These are phyloP conservation scores for Sporophila hypoxantha DNA, from an alignment of 2,113 vertebrate species.

Conservation along the genomic window DNA sequence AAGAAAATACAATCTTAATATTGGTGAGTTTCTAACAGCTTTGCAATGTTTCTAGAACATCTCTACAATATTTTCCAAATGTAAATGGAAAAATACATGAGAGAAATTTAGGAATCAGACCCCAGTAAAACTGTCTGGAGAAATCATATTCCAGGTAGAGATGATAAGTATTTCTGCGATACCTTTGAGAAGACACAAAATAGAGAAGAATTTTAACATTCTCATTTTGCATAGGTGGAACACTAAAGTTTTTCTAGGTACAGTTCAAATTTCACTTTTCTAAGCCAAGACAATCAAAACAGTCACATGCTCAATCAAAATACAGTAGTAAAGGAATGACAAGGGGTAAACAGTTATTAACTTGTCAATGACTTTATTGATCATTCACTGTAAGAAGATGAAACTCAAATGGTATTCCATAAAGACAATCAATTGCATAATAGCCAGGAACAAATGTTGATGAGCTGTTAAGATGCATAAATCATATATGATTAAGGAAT, in stretches of 20 bases:
- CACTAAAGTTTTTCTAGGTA: background rate
- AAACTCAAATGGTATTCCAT: background rate
- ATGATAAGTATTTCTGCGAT: background rate
- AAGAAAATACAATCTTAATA: background rate
- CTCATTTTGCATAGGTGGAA: background rate
- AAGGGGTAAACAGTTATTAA: background rate
- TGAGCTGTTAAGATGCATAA: background rate
- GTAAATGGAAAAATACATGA: background rate
- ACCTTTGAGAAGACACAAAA: background rate
- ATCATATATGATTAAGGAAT: background rate
- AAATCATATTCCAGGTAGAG: background rate
- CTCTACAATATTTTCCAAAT: background rate
- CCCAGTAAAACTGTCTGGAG: background rate
- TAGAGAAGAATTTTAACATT: background rate
- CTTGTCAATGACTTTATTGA: background rate
- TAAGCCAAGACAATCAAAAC: background rate
- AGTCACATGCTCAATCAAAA: background rate
- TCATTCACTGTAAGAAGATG: background rate
- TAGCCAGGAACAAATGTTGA: background rate
- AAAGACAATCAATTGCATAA: background rate
- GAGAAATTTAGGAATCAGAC: background rate
- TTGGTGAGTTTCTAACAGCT: background rate
- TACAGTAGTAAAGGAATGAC: background rate
- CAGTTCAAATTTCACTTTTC: background rate
- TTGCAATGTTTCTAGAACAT: background rate